Evolutionary conservation across 1,140 invertebrate species (phyloP).

Genomic region (Bombyx mandarina): DNA sequence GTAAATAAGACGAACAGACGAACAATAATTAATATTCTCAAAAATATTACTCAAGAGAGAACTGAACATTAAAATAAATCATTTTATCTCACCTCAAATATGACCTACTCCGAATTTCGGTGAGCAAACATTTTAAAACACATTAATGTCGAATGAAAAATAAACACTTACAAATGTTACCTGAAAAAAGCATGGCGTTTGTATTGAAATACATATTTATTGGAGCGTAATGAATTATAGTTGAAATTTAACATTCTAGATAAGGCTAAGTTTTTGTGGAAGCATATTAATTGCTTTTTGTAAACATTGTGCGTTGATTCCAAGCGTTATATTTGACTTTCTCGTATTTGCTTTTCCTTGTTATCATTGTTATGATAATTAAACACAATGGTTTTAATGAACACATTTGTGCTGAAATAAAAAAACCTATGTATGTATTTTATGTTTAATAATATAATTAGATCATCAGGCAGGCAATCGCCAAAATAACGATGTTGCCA

Average conservation of each 20-base stretch:
- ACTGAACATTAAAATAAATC: conserved; percentile 5
- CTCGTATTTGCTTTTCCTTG: no score
- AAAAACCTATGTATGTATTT: no score
- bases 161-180: conserved; percentile 4
- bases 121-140: conserved; percentile 7
- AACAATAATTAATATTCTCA: background rate
- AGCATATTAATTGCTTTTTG: conserved; percentile 10
- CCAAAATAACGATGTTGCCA: no score
- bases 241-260: conserved; percentile 5
- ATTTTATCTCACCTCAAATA: conserved; percentile 10
- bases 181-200: conserved; percentile 3
- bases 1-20: background rate
- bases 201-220: background rate
- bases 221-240: background rate
- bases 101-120: conserved; percentile 9
- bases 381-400: no score
- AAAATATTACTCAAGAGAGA: conserved; percentile 1
- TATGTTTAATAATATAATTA: no score
- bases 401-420: no score
- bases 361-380: no score
- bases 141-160: conserved; percentile 6
- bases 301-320: no score
- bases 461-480: no score
- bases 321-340: no score
- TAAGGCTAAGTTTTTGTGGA: conserved; percentile 4